Conservation (phyloP, 1,140 invertebrate genomes). For the Drosophila nannoptera region DNA sequence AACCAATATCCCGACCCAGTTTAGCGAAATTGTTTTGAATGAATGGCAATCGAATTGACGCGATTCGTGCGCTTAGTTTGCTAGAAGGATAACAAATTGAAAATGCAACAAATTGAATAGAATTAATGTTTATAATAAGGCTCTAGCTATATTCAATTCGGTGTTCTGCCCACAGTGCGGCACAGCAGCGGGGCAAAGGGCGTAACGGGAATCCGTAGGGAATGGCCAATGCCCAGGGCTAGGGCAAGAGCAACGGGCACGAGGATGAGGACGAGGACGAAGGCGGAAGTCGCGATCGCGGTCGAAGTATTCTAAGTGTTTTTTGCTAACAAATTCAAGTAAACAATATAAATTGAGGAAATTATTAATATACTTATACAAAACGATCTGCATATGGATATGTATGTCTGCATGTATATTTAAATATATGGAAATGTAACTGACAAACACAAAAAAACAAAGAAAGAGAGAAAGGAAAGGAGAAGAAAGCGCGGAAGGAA, state of each 20-base stretch:
- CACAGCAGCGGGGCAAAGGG: not conserved
- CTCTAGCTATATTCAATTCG: conserved; percentile 30
- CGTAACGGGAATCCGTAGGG: not conserved
- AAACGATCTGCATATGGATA: conserved; percentile 13
- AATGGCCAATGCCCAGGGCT: not conserved
- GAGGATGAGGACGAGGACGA: too few relatives aligned
- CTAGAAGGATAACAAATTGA: conserved; percentile 12
- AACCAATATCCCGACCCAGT: conserved; percentile 3
- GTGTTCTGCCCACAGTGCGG: conserved; percentile 19
- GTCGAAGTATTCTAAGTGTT: conserved; percentile 52
- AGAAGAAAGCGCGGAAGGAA: too few relatives aligned
- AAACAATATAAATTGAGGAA: conserved; percentile 45
- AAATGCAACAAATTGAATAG: conserved; percentile 40
- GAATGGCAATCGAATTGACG: conserved; percentile 12
- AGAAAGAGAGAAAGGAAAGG: conserved; percentile 12
- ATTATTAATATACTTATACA: conserved; percentile 39
- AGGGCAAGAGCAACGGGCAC: too few relatives aligned
- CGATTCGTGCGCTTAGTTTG: conserved; percentile 4
- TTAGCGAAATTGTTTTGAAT: conserved; percentile 19
- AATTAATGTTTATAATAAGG: conserved; percentile 39
- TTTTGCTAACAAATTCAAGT: conserved; percentile 69
- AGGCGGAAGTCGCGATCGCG: conserved; percentile 2
- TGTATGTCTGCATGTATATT: conserved; percentile 17
- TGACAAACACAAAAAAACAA: conserved; percentile 27
- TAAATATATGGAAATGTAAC: conserved; percentile 25